phyloP scores from a whole-genome alignment of 2,797 vertebrate species.

The Enteromius radiatus region DNA sequence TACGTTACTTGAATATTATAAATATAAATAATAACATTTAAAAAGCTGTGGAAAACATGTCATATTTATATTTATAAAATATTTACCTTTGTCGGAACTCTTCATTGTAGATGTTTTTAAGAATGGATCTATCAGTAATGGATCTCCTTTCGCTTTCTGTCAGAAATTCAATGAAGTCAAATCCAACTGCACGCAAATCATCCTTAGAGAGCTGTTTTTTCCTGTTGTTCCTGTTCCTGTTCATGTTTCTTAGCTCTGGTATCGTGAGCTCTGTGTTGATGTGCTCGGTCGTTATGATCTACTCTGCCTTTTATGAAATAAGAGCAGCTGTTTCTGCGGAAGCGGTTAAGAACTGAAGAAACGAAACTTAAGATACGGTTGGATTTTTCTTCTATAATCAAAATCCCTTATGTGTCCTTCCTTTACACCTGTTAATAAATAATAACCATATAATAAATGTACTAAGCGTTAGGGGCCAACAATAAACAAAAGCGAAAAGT shows the following conservation, averaged over 20 bases:
- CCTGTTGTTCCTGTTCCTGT: conserved; percentile 13
- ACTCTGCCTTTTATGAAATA: background rate
- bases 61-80: too few relatives aligned
- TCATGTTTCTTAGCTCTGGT: background rate
- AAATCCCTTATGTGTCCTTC: background rate
- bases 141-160: conserved; percentile 65
- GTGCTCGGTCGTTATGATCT: background rate
- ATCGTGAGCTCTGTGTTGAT: background rate
- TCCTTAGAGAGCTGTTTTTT: background rate
- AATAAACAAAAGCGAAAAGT: background rate
- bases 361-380: conserved; percentile 8
- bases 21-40: background rate
- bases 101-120: conserved; percentile 80
- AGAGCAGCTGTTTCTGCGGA: background rate
- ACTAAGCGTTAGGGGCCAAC: too few relatives aligned
- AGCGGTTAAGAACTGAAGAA: background rate
- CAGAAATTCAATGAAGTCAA: conserved; percentile 83
- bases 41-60: background rate
- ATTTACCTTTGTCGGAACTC: conserved; percentile 85
- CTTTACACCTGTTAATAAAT: background rate
- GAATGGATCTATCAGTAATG: conserved; percentile 63
- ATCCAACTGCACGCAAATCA: conserved; percentile 66
- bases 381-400: background rate
- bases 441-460: background rate
- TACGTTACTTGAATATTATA: background rate